Percentiles rank a stretch among this genome's conserved stretches.
These are phyloP conservation scores for Epirrhoe alternata DNA, from an alignment of 2,888 invertebrate genomes.

Conservation along the genomic window DNA sequence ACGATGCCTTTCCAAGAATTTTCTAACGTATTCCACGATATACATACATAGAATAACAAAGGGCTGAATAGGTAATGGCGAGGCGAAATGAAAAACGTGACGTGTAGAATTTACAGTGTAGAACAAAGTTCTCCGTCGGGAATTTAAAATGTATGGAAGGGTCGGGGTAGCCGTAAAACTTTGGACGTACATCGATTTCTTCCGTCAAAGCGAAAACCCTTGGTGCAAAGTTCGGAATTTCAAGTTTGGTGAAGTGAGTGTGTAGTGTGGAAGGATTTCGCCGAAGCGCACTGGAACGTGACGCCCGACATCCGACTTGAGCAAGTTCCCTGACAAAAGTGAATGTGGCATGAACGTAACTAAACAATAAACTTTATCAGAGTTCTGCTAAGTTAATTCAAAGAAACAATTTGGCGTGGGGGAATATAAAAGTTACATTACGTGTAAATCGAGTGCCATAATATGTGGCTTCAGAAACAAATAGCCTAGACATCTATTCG, in stretches of 20 bases:
- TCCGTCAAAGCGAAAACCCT: constrained; percentile 38
- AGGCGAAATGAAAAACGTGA: constrained; percentile 33
- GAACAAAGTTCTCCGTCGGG: constrained; percentile 32
- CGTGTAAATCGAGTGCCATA: constrained; percentile 11
- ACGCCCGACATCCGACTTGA: constrained; percentile 66
- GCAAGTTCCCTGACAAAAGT: constrained; percentile 63
- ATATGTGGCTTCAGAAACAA: constrained; percentile 24
- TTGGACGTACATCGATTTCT: constrained; percentile 33
- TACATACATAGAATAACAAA: constrained; percentile 20
- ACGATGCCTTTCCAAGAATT: constrained; percentile 28
- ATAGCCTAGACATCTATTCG: constrained; percentile 30
- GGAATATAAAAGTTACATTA: constrained; percentile 10
- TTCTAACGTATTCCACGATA: constrained; percentile 22
- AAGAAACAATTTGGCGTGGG: not conserved
- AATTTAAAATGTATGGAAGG: constrained; percentile 36
- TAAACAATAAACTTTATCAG: constrained; percentile 23
- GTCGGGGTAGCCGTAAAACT: constrained; percentile 34
- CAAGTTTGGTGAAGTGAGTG: constrained; percentile 50
- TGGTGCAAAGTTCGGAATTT: constrained; percentile 59
- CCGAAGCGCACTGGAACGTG: constrained; percentile 69
- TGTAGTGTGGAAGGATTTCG: constrained; percentile 58
- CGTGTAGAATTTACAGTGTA: constrained; percentile 28
- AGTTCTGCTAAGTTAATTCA: constrained; percentile 5
- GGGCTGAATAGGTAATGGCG: constrained; percentile 27
- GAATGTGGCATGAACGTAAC: constrained; percentile 44